Percentiles rank a stretch among this genome's conserved stretches.
Conservation (phyloP, 2,113 vertebrate genomes). For the Anthoscopus minutus region DNA sequence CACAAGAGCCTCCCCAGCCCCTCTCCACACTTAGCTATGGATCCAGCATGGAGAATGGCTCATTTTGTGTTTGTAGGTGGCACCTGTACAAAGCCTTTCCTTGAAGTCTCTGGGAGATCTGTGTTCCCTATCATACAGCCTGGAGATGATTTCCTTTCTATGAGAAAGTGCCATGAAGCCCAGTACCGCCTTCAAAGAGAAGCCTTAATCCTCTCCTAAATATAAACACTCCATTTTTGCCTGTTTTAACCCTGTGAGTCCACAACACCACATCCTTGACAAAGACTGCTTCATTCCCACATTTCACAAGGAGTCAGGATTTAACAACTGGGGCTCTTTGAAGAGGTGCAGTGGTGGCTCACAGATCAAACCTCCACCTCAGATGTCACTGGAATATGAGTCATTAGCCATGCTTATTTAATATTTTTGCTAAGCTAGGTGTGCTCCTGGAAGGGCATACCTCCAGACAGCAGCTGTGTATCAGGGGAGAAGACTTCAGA, state of each 20-base stretch:
- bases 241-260: not conserved
- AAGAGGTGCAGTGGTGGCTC: not conserved
- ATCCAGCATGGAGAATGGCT: fast-evolving
- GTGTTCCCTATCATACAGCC: fast-evolving
- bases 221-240: not conserved
- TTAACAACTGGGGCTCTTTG: not conserved
- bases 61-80: not conserved
- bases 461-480: not conserved
- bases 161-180: not conserved
- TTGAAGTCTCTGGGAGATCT: not conserved
- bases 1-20: not conserved
- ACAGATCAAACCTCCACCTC: not conserved
- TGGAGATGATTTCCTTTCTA: not conserved
- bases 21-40: fast-evolving
- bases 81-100: not conserved
- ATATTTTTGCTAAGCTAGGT: not conserved
- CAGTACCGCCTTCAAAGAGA: not conserved
- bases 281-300: not conserved
- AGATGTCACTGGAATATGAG: not conserved
- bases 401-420: not conserved
- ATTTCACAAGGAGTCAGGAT: not conserved
- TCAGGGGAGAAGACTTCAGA: not conserved
- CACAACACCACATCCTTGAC: not conserved
- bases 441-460: not conserved
- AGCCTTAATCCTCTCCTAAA: not conserved